Conservation (phyloP, 2,888 invertebrate genomes). For the Chorisops tibialis region DNA sequence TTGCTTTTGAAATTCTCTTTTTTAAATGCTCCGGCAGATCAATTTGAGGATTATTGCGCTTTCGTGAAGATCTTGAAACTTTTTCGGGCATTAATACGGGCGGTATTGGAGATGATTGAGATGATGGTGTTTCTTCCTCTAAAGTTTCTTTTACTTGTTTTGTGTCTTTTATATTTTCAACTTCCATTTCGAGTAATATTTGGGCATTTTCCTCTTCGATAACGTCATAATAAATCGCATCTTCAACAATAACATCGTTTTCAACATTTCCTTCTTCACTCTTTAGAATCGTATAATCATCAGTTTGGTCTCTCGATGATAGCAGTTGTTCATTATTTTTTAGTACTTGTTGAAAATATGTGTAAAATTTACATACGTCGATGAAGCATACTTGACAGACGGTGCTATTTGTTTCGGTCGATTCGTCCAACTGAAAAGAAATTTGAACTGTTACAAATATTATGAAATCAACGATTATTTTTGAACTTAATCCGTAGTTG, state of each 20-base stretch:
- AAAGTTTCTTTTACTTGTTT: background rate
- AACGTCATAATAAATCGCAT: background rate
- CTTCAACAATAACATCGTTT: background rate
- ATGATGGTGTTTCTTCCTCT: background rate
- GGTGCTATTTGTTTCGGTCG: background rate
- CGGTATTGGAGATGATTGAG: no score
- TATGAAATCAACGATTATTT: no score
- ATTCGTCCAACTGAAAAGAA: background rate
- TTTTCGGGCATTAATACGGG: no score
- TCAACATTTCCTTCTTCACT: background rate
- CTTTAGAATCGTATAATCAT: no score
- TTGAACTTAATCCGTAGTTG: no score
- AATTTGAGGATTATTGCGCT: background rate
- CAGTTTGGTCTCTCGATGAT: no score
- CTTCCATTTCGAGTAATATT: background rate
- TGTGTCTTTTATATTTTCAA: background rate
- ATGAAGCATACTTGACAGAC: conserved; percentile 11
- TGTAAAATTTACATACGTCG: conserved; percentile 1
- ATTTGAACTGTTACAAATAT: no score
- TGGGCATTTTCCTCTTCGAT: background rate
- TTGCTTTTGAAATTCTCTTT: conserved; percentile 27
- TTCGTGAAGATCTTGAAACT: background rate
- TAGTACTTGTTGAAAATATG: conserved; percentile 7
- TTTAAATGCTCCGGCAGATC: conserved; percentile 33
- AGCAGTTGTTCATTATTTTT: conserved; percentile 5